phyloP scores from a whole-genome alignment of 2,888 invertebrate genomes.

The Sarcophaga subvicina region DNA sequence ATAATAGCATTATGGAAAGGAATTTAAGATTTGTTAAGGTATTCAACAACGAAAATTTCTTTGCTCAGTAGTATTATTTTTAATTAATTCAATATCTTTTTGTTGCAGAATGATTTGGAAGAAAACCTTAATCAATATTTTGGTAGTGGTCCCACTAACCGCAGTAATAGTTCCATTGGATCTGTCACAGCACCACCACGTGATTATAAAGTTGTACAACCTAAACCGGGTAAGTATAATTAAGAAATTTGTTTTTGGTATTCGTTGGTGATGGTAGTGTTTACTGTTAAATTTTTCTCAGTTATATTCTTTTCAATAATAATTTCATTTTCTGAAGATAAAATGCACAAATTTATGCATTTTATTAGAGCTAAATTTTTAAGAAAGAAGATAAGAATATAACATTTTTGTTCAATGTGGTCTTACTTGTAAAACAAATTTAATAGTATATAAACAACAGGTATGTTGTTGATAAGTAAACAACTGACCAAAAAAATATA shows the following conservation, averaged over 20 bases:
- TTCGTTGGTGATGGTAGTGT: background rate
- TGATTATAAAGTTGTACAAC: slow-evolving; percentile 86
- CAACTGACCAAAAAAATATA: too few species aligned
- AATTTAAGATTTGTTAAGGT: slow-evolving; percentile 82
- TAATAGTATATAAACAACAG: too few species aligned
- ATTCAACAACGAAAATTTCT: slow-evolving; percentile 27
- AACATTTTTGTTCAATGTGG: too few species aligned
- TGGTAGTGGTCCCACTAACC: slow-evolving; percentile 59
- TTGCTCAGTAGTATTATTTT: background rate
- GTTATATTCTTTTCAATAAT: background rate
- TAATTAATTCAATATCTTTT: background rate
- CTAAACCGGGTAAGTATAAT: slow-evolving; percentile 85
- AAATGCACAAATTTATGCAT: too few species aligned
- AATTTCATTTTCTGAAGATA: too few species aligned
- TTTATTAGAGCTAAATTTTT: too few species aligned
- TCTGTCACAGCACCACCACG: slow-evolving; percentile 73
- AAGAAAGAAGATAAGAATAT: too few species aligned
- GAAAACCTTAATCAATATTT: slow-evolving; percentile 85
- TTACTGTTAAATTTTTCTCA: background rate
- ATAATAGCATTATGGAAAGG: slow-evolving; percentile 84
- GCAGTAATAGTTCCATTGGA: slow-evolving; percentile 20
- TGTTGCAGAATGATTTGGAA: slow-evolving; percentile 83
- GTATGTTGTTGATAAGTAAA: too few species aligned
- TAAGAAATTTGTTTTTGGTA: background rate
- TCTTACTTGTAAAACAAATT: too few species aligned